phyloP scores from a whole-genome alignment of 2,113 vertebrate species.

The Sceloporus tristichus region DNA sequence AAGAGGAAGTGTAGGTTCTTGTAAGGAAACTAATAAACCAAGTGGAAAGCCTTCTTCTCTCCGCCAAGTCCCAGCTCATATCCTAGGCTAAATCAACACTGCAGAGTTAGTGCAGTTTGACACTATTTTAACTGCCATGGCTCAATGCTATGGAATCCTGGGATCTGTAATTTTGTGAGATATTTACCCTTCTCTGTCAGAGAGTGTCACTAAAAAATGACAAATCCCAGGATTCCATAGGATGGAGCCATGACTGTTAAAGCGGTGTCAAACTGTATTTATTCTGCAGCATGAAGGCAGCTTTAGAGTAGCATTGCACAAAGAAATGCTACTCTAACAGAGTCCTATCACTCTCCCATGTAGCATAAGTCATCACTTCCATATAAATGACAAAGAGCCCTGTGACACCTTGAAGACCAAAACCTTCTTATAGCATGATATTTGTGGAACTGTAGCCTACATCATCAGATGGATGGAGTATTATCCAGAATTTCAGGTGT shows the following conservation, averaged over 20 bases:
- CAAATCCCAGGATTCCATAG: too few relatives aligned
- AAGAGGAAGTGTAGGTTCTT: conserved; percentile 5
- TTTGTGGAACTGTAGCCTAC: background rate
- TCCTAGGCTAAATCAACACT: background rate
- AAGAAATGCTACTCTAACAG: background rate
- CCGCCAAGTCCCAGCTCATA: conserved; percentile 2
- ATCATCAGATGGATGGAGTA: background rate
- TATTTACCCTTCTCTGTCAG: too few relatives aligned
- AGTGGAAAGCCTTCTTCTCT: background rate
- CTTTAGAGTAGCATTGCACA: background rate
- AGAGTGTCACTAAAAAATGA: too few relatives aligned
- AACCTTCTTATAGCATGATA: background rate
- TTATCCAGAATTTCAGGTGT: background rate
- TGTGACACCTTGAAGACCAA: background rate
- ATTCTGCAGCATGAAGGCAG: too few relatives aligned
- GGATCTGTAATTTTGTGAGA: too few relatives aligned
- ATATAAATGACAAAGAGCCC: background rate
- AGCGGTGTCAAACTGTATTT: too few relatives aligned
- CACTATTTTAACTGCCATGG: too few relatives aligned
- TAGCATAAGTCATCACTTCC: too few relatives aligned
- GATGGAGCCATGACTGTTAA: too few relatives aligned
- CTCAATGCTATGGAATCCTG: too few relatives aligned
- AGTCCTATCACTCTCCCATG: too few relatives aligned
- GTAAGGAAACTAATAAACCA: conserved; percentile 39
- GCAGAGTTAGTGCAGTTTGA: too few relatives aligned